Evolutionary conservation across 2,888 invertebrate genomes (phyloP).

Genomic region (Leptopterna dolabrata): DNA sequence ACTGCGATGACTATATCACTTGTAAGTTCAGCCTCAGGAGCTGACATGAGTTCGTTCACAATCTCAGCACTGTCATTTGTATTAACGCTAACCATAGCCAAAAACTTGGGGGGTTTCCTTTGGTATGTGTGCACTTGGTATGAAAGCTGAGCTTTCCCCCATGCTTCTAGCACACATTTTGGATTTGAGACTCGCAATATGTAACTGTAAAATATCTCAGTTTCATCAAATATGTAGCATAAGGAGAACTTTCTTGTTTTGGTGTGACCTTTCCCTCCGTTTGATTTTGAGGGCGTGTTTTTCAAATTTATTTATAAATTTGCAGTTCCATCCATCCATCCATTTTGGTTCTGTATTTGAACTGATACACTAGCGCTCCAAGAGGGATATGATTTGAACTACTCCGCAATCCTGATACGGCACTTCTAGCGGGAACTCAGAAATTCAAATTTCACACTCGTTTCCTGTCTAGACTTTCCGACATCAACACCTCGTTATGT

Average conservation of each 20-base stretch:
- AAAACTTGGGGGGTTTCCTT: slow-evolving; percentile 54
- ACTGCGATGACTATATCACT: slow-evolving; percentile 41
- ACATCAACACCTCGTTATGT: no score
- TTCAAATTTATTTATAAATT: no score
- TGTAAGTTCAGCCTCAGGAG: slow-evolving; percentile 30
- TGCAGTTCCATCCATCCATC: no score
- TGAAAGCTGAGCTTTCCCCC: slow-evolving; percentile 47
- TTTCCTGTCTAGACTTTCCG: no score
- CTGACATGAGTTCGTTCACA: slow-evolving; percentile 30
- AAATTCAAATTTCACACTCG: no score
- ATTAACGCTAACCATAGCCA: slow-evolving; percentile 37
- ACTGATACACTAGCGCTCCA: no score
- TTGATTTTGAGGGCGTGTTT: no score
- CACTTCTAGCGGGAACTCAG: no score
- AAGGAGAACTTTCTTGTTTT: neutral
- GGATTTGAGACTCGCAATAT: slow-evolving; percentile 54
- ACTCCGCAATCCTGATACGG: no score
- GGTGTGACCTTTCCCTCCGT: no score
- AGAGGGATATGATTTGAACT: no score
- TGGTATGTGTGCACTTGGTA: slow-evolving; percentile 24
- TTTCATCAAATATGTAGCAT: neutral
- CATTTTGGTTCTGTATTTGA: no score
- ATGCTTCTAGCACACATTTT: slow-evolving; percentile 47
- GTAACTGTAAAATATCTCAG: slow-evolving; percentile 41
- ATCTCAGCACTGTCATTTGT: neutral